Evolutionary conservation across 2,888 invertebrate genomes (phyloP).

Genomic region (Agelastica alni): DNA sequence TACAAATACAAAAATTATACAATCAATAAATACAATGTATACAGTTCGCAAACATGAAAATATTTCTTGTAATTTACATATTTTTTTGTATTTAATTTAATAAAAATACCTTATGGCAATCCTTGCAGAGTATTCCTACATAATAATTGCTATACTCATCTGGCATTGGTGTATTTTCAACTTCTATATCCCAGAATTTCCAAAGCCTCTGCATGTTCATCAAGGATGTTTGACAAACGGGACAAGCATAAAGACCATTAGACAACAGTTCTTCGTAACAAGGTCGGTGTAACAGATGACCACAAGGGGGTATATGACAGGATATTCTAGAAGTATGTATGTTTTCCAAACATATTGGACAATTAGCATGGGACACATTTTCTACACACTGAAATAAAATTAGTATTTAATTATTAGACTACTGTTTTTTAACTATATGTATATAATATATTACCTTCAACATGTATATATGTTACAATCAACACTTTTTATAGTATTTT

Average conservation of each 20-base stretch:
- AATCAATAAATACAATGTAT: too few species aligned
- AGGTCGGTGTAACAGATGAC: slow-evolving; percentile 83
- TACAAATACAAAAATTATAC: too few species aligned
- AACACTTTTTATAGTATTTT: too few species aligned
- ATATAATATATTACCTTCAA: too few species aligned
- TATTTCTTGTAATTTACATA: too few species aligned
- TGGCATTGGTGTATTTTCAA: slow-evolving; percentile 82
- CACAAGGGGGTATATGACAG: slow-evolving; percentile 88
- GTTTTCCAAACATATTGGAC: slow-evolving; percentile 88
- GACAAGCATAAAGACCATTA: slow-evolving; percentile 85
- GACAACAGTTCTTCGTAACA: slow-evolving; percentile 79
- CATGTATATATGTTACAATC: too few species aligned
- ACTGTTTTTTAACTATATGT: too few species aligned
- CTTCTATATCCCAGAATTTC: slow-evolving; percentile 82
- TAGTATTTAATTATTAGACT: too few species aligned
- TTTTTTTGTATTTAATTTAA: neutral
- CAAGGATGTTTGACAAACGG: slow-evolving; percentile 85
- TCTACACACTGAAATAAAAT: slow-evolving; percentile 80
- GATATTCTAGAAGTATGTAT: slow-evolving; percentile 89
- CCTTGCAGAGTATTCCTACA: slow-evolving; percentile 85
- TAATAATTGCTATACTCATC: slow-evolving; percentile 78
- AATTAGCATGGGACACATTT: slow-evolving; percentile 85
- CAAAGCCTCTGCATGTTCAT: slow-evolving; percentile 85
- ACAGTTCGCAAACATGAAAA: too few species aligned
- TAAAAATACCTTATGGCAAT: slow-evolving; percentile 79